Evolutionary conservation across 1,140 invertebrate species (phyloP), one percentile per base, ranked within the genome.

Genomic region (Drosophila eugracilis): DNA sequence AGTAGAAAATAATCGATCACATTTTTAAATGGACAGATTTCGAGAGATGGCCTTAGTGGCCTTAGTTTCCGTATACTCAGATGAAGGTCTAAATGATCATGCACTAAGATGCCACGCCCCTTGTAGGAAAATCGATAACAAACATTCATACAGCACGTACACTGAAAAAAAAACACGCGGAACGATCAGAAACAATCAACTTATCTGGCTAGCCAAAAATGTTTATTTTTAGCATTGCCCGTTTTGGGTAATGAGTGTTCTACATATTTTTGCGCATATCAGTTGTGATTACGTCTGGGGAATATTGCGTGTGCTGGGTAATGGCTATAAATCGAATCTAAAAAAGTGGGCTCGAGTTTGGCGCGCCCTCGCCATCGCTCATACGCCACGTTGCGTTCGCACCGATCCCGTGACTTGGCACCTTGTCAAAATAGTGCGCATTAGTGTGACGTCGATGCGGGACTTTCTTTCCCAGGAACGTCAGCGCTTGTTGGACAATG

Each of bases 271-370:
- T 26, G 28, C 48, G 22, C 14, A 47, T 9, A 47, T 22, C 15
- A 36, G 12, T 37, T 37, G 36, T 39, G 34, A 17, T 41, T 48
- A 5, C 7, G 10, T 26, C 10, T 36, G 17, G 26, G 5, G 15
- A 6, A 15, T 15, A 17, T 14, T 32, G n/a, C 7, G 36, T 57
- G 47, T 42, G 42, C 19, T 28, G 17, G 53, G 53, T 41, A 48
- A 30, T 21, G 14, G 44, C 17, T 62, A 37, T 42, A 53, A 66
- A 48, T 62, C 15, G 21, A 21, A 69, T 44, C 59, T 69, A 53
- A 48, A 86, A 86, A 73, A 57, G 69, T 81, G 42, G 65, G 55
- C 65, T 78, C 65, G 71, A 63, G 71, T 47, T 47, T 67, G 52
- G 77, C 73, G 69, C 73, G 73, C 80, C 80, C 66, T 63, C 44